Conservation (phyloP, 53 echinoderm and acorn worm species). For the Paracentrotus lividus region DNA sequence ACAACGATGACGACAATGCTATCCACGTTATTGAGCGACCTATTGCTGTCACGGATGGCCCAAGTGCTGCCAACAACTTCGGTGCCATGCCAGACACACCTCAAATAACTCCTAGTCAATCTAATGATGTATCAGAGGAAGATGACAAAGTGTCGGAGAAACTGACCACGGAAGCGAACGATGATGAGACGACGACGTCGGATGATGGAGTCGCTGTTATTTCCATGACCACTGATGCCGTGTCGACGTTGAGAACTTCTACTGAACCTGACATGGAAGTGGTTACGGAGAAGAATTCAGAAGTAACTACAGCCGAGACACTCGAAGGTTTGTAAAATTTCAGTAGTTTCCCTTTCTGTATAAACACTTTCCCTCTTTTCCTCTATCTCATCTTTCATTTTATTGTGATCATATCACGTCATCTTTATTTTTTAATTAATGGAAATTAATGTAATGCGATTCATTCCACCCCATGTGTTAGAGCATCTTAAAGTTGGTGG, state of each 20-base stretch:
- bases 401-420: too few relatives aligned
- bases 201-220: slow-evolving; percentile 1
- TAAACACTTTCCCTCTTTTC: too few relatives aligned
- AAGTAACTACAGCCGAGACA: not conserved
- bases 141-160: not conserved
- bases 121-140: not conserved
- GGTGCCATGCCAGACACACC: slow-evolving; percentile 45
- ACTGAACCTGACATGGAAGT: not conserved
- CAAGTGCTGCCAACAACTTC: not conserved
- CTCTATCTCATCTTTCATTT: too few relatives aligned
- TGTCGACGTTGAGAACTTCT: slow-evolving; percentile 2
- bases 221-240: slow-evolving; percentile 52
- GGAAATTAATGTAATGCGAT: too few relatives aligned
- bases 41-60: not conserved
- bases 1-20: not conserved
- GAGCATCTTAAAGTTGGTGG: too few relatives aligned
- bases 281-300: not conserved
- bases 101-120: not conserved
- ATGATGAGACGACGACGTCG: not conserved
- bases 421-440: too few relatives aligned
- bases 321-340: slow-evolving; percentile 31
- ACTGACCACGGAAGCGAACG: not conserved
- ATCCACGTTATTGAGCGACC: slow-evolving; percentile 9
- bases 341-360: not conserved
- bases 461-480: too few relatives aligned